A percentile compares a stretch with the other conserved stretches of the same genome.
Conservation (phyloP, 2,888 invertebrate species). For the Lypha dubia region DNA sequence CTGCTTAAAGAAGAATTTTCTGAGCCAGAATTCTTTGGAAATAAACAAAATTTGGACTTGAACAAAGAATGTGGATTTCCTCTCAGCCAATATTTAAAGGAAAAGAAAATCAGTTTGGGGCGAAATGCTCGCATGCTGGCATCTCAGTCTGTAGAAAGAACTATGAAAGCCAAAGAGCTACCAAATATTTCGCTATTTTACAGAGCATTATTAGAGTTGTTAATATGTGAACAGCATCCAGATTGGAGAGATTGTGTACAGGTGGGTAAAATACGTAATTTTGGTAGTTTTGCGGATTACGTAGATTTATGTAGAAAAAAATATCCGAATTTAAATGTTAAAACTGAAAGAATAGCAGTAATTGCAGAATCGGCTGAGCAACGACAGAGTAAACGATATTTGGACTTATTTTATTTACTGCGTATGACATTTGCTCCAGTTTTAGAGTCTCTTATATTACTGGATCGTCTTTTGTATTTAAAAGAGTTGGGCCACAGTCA, state of each 20-base stretch:
- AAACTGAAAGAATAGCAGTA: conserved; percentile 76
- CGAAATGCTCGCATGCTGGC: conserved; percentile 93
- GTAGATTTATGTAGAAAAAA: conserved; percentile 87
- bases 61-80: conserved; percentile 86
- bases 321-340: conserved; percentile 65
- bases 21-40: conserved; percentile 79
- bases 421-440: conserved; percentile 90
- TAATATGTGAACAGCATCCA: conserved; percentile 83
- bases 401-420: conserved; percentile 90
- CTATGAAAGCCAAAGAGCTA: conserved; percentile 84
- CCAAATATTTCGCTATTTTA: conserved; percentile 88
- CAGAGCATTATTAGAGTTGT: conserved; percentile 89
- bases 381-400: conserved; percentile 84
- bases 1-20: conserved; percentile 87
- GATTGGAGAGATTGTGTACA: conserved; percentile 83
- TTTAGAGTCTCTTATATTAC: conserved; percentile 91
- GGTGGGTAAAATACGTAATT: conserved; percentile 87
- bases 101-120: conserved; percentile 85
- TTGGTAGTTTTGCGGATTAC: conserved; percentile 88
- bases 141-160: conserved; percentile 91
- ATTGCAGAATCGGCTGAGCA: conserved; percentile 83
- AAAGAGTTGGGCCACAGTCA: conserved; percentile 86
- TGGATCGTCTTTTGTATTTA: conserved; percentile 92
- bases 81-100: conserved; percentile 86
- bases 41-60: conserved; percentile 76